Percentiles rank a stretch among this genome's conserved stretches.
These are phyloP conservation scores for Drosophila pseudotalamancana DNA, from an alignment of 2,888 invertebrate species.

Conservation along the genomic window DNA sequence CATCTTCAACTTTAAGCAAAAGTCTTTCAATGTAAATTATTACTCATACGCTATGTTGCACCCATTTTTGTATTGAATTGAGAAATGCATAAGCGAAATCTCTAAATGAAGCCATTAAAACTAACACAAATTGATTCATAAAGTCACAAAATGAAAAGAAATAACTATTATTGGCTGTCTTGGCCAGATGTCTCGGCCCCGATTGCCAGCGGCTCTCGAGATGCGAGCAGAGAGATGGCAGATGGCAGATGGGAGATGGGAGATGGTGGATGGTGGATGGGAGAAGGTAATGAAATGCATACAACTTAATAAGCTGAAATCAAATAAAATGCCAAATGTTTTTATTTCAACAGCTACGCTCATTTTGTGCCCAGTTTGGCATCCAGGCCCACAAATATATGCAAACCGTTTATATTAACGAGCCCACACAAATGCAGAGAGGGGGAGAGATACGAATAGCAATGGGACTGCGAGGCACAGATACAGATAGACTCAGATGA, in stretches of 20 bases:
- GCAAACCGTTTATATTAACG: constrained; percentile 66
- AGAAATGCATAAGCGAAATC: constrained; percentile 32
- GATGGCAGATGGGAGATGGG: too few relatives aligned
- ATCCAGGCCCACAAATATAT: constrained; percentile 40
- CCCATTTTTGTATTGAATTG: constrained; percentile 7
- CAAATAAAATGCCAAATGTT: constrained; percentile 78
- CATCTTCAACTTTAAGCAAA: not conserved
- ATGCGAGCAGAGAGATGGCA: constrained; percentile 14
- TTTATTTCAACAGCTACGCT: constrained; percentile 78
- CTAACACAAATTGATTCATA: constrained; percentile 64
- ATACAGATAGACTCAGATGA: not conserved
- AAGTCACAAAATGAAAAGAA: constrained; percentile 32
- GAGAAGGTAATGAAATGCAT: constrained; percentile 69
- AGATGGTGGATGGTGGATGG: not conserved
- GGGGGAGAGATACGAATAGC: not conserved
- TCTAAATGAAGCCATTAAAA: constrained; percentile 59
- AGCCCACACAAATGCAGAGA: constrained; percentile 55
- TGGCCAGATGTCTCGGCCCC: too few relatives aligned
- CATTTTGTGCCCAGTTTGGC: constrained; percentile 47
- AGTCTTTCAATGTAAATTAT: constrained; percentile 2
- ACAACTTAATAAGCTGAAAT: constrained; percentile 73
- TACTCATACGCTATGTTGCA: constrained; percentile 31
- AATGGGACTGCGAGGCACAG: not conserved
- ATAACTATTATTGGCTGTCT: constrained; percentile 13
- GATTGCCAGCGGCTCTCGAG: not conserved